Percentiles rank a stretch among this genome's conserved stretches.
phyloP scores from a whole-genome alignment of 2,888 invertebrate genomes.

The Cephus rjabovi region DNA sequence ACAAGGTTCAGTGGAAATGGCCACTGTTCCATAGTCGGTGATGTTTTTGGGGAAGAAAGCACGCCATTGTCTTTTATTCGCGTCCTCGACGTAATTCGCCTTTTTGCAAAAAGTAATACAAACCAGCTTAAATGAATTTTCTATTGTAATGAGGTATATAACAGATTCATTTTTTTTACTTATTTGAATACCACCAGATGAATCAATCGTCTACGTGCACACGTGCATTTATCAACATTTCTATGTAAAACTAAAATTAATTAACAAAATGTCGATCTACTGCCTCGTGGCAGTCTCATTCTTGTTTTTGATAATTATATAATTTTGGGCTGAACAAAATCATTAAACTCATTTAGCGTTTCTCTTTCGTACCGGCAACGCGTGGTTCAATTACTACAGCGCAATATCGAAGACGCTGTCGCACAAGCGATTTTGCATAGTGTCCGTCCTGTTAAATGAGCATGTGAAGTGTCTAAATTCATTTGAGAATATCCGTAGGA shows the following conservation, averaged over 20 bases:
- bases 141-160: background rate
- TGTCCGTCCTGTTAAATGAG: background rate
- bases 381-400: background rate
- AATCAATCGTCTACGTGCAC: too few relatives aligned
- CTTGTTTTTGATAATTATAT: background rate
- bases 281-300: background rate
- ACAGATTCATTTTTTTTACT: background rate
- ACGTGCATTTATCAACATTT: background rate
- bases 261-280: background rate
- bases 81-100: constrained; percentile 11
- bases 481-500: background rate
- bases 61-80: constrained; percentile 36
- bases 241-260: background rate
- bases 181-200: background rate
- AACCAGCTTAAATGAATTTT: background rate
- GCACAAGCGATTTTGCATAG: background rate
- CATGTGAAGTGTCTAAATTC: background rate
- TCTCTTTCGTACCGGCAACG: background rate
- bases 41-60: constrained; percentile 9
- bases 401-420: background rate
- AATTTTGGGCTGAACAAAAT: background rate
- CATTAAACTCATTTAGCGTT: background rate
- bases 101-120: background rate
- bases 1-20: constrained; percentile 13
- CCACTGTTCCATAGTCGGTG: background rate